Base-by-base conservation (phyloP, 2,797 vertebrate species). In the Menidia menidia region DNA sequence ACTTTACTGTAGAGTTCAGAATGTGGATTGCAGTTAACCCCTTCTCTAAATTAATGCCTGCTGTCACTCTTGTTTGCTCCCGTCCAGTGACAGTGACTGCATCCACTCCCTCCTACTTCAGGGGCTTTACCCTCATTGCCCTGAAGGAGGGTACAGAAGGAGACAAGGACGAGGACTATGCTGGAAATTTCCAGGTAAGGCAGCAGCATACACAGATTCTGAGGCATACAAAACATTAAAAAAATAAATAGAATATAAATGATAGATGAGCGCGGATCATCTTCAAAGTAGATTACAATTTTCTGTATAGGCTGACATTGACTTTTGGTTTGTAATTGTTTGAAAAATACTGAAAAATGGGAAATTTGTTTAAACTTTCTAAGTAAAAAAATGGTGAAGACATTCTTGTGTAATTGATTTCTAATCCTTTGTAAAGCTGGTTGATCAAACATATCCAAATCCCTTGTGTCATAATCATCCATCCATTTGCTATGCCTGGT, bases 51-150 rank as follows among this genome's bases (percentile, higher is more conserved):
- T n/a, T 78, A 60, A 81, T 77, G 63, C 42, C 50, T 64, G 31
- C 14, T 64, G 18, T 79, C 30, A 35, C 35, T 73, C 60, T 68
- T 71, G 35, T 80, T 73, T 87, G 41, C 51, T 68, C 58, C 73
- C 73, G 66, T 88, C 32, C 83, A 99, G 98, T 99, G 90, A 96
- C 93, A 0, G 91, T 99, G 75, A 95, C 92, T 44, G 95, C 97
- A 58, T 91, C 96, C 77, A 96, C 93, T 63, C 95, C 97, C 14
- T 96, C 96, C 16, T 98, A 98, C 90, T 99, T 99, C 74, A 93
- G 97, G 94, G 98, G 97, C 19, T 99, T 99, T 92, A 99, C 95
- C 0, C 81, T 99, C 64, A 97, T 99, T 2, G 96, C 97, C 73
- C 91, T 98, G 71, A 98, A 92, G 87, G 96, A 98, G 61, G 97